These are phyloP conservation scores for Morone chrysops DNA, from an alignment of 2,113 vertebrate species.

Conservation along the genomic window DNA sequence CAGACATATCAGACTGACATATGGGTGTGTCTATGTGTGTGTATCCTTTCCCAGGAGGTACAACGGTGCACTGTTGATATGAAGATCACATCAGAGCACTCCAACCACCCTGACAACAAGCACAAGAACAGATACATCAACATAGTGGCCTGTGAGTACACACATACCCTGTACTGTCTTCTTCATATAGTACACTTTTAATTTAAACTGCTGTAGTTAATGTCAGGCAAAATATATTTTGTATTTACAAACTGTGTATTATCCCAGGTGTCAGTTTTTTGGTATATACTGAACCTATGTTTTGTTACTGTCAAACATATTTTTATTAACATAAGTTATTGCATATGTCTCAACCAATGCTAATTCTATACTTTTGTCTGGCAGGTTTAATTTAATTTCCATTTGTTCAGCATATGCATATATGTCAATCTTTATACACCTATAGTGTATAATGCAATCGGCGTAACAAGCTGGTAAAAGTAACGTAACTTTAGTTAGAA, in stretches of 20 bases:
- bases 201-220: background rate
- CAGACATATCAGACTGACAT: background rate
- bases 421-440: background rate
- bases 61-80: slow-evolving; percentile 91
- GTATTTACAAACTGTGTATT: too few relatives aligned
- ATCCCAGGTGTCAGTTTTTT: background rate
- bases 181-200: background rate
- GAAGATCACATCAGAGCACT: slow-evolving; percentile 95
- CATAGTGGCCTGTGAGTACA: slow-evolving; percentile 94
- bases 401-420: background rate
- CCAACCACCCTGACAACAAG: slow-evolving; percentile 96
- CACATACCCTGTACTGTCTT: background rate
- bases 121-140: slow-evolving; percentile 99
- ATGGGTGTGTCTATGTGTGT: background rate
- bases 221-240: background rate
- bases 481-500: background rate
- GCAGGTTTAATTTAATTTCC: background rate
- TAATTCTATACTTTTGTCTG: background rate
- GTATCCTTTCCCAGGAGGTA: slow-evolving; percentile 86
- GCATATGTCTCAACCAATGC: background rate
- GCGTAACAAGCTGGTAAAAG: background rate
- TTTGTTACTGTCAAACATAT: background rate
- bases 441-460: background rate
- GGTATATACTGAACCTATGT: background rate
- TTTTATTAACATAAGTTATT: background rate